phyloP scores from a whole-genome alignment of 1,140 invertebrate genomes.

The Dendrolimus punctatus region DNA sequence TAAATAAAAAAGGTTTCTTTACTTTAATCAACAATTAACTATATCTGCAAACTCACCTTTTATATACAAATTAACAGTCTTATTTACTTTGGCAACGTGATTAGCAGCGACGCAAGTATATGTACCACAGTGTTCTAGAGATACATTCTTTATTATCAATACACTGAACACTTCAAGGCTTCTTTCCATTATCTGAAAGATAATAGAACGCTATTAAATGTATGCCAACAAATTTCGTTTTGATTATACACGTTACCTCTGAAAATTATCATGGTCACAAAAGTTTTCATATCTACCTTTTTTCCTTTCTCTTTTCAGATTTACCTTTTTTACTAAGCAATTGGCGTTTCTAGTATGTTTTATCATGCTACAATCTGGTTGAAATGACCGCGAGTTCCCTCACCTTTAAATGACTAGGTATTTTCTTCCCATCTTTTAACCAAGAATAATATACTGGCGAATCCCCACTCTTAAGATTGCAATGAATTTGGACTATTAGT shows the following conservation, averaged over 20 bases:
- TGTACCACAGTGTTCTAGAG: conserved; percentile 84
- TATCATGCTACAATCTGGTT: no score
- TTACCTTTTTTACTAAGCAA: no score
- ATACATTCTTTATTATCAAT: conserved; percentile 85
- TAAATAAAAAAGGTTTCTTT: not conserved
- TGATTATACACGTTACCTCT: no score
- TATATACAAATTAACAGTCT: conserved; percentile 86
- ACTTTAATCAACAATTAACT: not conserved
- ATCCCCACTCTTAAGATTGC: conserved; percentile 91
- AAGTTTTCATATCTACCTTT: no score
- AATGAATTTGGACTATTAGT: conserved; percentile 90
- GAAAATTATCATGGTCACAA: no score
- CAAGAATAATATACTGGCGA: conserved; percentile 91
- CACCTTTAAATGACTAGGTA: conserved; percentile 79
- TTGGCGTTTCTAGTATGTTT: no score
- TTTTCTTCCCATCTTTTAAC: conserved; percentile 86
- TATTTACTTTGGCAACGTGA: conserved; percentile 86
- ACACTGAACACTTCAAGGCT: conserved; percentile 82
- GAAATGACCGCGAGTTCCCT: conserved; percentile 6
- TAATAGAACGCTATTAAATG: no score
- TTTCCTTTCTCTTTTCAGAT: no score
- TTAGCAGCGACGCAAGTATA: conserved; percentile 93
- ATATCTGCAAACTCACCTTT: conserved; percentile 75
- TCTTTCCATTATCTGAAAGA: conserved; percentile 67
- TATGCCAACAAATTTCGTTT: no score